Conservation (phyloP, 2,888 invertebrate genomes). For the Ptychoptera contaminata region DNA sequence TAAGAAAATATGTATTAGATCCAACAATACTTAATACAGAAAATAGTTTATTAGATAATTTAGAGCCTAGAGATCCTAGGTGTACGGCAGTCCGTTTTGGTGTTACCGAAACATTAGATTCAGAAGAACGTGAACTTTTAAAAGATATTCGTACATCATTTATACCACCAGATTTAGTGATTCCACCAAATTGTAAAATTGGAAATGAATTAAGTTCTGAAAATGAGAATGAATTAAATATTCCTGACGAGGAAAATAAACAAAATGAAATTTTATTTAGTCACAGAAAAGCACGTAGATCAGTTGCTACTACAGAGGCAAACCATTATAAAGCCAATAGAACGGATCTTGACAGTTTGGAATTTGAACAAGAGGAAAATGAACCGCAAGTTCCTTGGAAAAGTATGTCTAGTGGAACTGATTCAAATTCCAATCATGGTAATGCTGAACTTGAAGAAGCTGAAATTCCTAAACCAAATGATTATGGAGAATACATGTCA, state of each 20-base stretch:
- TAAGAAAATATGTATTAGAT: neutral
- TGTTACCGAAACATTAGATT: slow-evolving; percentile 23
- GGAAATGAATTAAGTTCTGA: slow-evolving; percentile 8
- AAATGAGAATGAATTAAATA: neutral
- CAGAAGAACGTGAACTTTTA: slow-evolving; percentile 42
- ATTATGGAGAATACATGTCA: slow-evolving; percentile 16
- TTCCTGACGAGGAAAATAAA: neutral
- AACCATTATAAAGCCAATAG: too few species aligned
- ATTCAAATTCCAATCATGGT: slow-evolving; percentile 22
- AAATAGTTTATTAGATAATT: neutral
- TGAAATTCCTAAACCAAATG: neutral
- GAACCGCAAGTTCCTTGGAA: slow-evolving; percentile 9
- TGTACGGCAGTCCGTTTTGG: slow-evolving; percentile 23
- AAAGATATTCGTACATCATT: slow-evolving; percentile 47
- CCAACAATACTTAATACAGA: neutral
- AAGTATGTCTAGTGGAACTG: slow-evolving; percentile 16
- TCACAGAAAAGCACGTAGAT: neutral
- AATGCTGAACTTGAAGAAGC: slow-evolving; percentile 18
- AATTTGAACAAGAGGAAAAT: neutral
- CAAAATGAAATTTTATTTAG: neutral
- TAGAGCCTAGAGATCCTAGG: slow-evolving; percentile 13
- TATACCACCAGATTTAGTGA: slow-evolving; percentile 36
- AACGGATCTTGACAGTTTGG: too few species aligned
- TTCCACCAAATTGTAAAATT: slow-evolving; percentile 28
- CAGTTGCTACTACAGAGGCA: neutral